Percentiles rank a stretch among this genome's conserved stretches.
Evolutionary conservation across 1,140 invertebrate species (phyloP).

Genomic region (Atta cephalotes): DNA sequence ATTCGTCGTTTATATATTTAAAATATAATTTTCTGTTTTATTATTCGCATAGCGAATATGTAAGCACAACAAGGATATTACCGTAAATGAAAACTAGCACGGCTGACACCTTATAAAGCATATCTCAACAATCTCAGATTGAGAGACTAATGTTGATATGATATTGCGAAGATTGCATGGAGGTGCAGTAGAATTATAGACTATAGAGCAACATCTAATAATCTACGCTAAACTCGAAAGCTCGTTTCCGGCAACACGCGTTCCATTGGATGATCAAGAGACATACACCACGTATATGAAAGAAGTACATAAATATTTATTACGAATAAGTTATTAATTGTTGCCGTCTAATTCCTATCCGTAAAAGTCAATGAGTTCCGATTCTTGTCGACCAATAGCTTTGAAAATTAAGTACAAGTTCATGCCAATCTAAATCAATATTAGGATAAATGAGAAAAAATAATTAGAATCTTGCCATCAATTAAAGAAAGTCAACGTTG

Average conservation of each 20-base stretch:
- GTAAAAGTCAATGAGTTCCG: neutral
- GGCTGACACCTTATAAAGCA: constrained; percentile 22
- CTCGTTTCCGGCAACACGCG: constrained; percentile 45
- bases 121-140: neutral
- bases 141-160: constrained; percentile 42
- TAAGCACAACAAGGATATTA: neutral
- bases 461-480: neutral
- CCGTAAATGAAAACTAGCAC: constrained; percentile 13
- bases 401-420: neutral
- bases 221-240: constrained; percentile 51
- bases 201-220: constrained; percentile 34
- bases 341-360: neutral
- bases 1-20: neutral
- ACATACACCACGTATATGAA: constrained; percentile 2
- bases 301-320: constrained; percentile 56
- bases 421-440: neutral
- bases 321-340: constrained; percentile 54
- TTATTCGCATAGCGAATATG: neutral
- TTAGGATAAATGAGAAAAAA: neutral
- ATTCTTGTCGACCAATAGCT: neutral
- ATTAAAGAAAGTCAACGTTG: neutral
- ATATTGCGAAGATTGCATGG: constrained; percentile 49
- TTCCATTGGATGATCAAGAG: constrained; percentile 43
- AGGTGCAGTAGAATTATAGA: constrained; percentile 50
- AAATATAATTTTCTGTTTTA: neutral